Evolutionary conservation across 2,113 vertebrate species (phyloP).

Genomic region (Zosterops pallidus): DNA sequence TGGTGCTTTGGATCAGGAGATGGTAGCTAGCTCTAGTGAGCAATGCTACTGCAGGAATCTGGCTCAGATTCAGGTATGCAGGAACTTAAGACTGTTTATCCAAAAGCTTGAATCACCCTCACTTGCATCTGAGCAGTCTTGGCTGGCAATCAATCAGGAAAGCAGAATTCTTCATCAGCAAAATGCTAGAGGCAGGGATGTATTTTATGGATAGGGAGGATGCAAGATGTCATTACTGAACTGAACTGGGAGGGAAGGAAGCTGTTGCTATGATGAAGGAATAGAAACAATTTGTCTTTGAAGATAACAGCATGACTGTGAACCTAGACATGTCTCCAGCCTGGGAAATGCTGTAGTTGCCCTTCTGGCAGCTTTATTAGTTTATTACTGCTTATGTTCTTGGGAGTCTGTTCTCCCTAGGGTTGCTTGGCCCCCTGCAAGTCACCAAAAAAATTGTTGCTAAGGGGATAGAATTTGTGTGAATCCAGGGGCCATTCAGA

Average conservation of each 20-base stretch:
- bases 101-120: conserved; percentile 34
- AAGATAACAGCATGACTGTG: background rate
- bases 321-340: background rate
- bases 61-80: conserved; percentile 60
- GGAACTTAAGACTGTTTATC: conserved; percentile 49
- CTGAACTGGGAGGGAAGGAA: background rate
- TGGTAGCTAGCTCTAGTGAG: background rate
- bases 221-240: background rate
- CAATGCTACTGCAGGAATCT: conserved; percentile 17
- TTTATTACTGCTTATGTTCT: background rate
- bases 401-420: background rate
- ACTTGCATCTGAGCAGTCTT: conserved; percentile 36
- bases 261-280: conserved; percentile 39
- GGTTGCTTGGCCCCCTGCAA: background rate
- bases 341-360: background rate
- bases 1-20: background rate
- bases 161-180: conserved; percentile 1
- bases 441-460: background rate
- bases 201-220: conserved; percentile 7
- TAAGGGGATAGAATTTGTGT: background rate
- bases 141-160: conserved; percentile 38
- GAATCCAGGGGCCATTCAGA: background rate
- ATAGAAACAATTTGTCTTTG: conserved; percentile 33
- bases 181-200: background rate
- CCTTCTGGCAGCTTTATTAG: background rate